Conservation (phyloP, 2,113 vertebrate genomes). For the Corapipo altera region DNA sequence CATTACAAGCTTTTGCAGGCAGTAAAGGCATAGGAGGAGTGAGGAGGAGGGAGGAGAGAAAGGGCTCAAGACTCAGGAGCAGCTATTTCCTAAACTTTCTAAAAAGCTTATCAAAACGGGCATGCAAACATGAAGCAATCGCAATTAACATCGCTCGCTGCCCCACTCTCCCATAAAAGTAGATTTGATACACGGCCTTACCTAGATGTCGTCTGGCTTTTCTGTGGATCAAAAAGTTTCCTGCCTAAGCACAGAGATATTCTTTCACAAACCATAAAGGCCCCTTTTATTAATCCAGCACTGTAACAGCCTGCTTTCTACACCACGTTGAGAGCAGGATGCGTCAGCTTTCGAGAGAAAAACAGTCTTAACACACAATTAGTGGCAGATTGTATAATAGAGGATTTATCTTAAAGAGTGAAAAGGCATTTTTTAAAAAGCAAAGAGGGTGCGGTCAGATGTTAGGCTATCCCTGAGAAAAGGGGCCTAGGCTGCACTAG, state of each 20-base stretch:
- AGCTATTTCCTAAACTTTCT: constrained; percentile 66
- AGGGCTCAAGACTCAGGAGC: constrained; percentile 8
- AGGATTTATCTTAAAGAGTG: constrained; percentile 76
- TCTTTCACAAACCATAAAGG: constrained; percentile 80
- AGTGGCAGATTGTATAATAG: constrained; percentile 73
- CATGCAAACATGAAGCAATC: constrained; percentile 52
- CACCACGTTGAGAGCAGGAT: constrained; percentile 63
- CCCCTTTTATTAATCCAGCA: constrained; percentile 77
- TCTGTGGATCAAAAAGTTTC: constrained; percentile 81
- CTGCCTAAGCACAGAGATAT: constrained; percentile 81
- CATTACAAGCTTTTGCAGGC: constrained; percentile 26
- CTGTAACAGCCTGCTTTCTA: constrained; percentile 72
- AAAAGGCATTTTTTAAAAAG: constrained; percentile 69
- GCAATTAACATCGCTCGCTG: constrained; percentile 32
- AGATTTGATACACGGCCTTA: constrained; percentile 75
- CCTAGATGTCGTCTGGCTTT: constrained; percentile 81
- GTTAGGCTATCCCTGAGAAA: constrained; percentile 82
- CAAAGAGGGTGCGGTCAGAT: constrained; percentile 83
- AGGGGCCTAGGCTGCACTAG: constrained; percentile 78
- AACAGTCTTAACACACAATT: constrained; percentile 73
- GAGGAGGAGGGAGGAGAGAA: constrained; percentile 49
- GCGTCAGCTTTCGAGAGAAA: constrained; percentile 72
- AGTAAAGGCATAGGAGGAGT: constrained; percentile 59
- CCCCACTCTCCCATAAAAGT: constrained; percentile 56
- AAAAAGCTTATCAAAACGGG: constrained; percentile 49